Percentiles rank a stretch among this genome's conserved stretches.
These are phyloP conservation scores for Ypsolopha sequella DNA, from an alignment of 2,888 invertebrate genomes.

Conservation along the genomic window DNA sequence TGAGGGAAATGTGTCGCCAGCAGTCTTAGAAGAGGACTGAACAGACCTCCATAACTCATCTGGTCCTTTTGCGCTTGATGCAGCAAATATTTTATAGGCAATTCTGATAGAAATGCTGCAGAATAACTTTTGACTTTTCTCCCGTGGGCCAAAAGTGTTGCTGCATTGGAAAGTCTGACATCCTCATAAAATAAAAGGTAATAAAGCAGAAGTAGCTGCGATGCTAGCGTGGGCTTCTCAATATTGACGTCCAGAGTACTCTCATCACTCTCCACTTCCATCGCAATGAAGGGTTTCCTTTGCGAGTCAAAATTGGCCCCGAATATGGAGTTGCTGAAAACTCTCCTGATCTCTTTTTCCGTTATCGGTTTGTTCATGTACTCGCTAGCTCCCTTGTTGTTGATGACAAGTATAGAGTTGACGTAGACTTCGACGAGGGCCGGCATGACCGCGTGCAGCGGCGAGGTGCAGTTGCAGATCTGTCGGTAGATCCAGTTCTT, in stretches of 20 bases:
- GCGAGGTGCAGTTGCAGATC: slow-evolving; percentile 89
- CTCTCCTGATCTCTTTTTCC: slow-evolving; percentile 88
- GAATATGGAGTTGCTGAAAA: slow-evolving; percentile 84
- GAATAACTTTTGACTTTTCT: slow-evolving; percentile 88
- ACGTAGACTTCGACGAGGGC: slow-evolving; percentile 95
- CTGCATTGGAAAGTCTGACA: slow-evolving; percentile 81
- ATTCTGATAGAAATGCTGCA: slow-evolving; percentile 86
- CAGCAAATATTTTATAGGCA: slow-evolving; percentile 93
- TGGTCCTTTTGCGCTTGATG: slow-evolving; percentile 95
- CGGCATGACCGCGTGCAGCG: slow-evolving; percentile 93
- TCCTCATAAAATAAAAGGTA: slow-evolving; percentile 95
- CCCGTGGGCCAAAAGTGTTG: slow-evolving; percentile 74
- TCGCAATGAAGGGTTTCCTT: slow-evolving; percentile 59
- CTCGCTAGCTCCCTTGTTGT: slow-evolving; percentile 75
- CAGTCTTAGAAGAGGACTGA: slow-evolving; percentile 88
- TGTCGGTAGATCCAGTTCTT: slow-evolving; percentile 97
- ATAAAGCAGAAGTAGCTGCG: slow-evolving; percentile 91
- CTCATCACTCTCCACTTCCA: slow-evolving; percentile 68
- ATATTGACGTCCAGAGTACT: slow-evolving; percentile 65
- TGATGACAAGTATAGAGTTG: slow-evolving; percentile 85
- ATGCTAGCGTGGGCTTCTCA: slow-evolving; percentile 79
- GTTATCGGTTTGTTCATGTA: slow-evolving; percentile 92
- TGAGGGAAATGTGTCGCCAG: slow-evolving; percentile 96
- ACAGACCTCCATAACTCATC: slow-evolving; percentile 89
- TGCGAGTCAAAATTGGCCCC: slow-evolving; percentile 78